Conservation (phyloP, 2,797 vertebrate genomes). For the Ptychobarbus kaznakovi region DNA sequence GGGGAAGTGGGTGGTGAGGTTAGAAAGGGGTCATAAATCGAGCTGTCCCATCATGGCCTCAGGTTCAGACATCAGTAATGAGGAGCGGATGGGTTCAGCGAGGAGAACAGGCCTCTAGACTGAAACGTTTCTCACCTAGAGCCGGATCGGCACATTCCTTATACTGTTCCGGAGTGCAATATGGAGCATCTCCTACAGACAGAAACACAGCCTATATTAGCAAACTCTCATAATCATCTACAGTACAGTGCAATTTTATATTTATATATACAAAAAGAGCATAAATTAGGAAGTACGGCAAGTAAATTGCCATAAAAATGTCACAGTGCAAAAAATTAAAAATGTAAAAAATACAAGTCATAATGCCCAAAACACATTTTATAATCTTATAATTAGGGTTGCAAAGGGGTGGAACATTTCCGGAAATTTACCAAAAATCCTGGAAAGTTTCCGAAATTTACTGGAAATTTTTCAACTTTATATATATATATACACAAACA, state of each 20-base stretch:
- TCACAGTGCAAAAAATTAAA: neutral
- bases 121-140: slow-evolving; percentile 83
- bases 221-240: neutral
- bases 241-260: neutral
- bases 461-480: too few relatives aligned
- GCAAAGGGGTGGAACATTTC: too few relatives aligned
- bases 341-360: neutral
- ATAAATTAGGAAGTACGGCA: neutral
- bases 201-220: slow-evolving; percentile 50
- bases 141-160: slow-evolving; percentile 98
- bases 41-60: slow-evolving; percentile 29
- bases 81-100: slow-evolving; percentile 36
- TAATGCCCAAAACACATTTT: neutral
- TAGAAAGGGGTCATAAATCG: slow-evolving; percentile 40
- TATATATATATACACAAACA: too few relatives aligned
- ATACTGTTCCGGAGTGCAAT: slow-evolving; percentile 98
- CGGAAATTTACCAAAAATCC: too few relatives aligned
- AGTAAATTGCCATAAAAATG: neutral
- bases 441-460: too few relatives aligned
- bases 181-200: slow-evolving; percentile 91
- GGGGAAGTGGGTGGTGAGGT: slow-evolving; percentile 16
- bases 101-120: neutral
- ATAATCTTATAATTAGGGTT: neutral
- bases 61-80: slow-evolving; percentile 47
- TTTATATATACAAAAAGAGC: neutral